Percentiles rank a stretch among this genome's conserved stretches.
Evolutionary conservation across 2,888 invertebrate species (phyloP).

Genomic region (Tricholauxania praeusta): DNA sequence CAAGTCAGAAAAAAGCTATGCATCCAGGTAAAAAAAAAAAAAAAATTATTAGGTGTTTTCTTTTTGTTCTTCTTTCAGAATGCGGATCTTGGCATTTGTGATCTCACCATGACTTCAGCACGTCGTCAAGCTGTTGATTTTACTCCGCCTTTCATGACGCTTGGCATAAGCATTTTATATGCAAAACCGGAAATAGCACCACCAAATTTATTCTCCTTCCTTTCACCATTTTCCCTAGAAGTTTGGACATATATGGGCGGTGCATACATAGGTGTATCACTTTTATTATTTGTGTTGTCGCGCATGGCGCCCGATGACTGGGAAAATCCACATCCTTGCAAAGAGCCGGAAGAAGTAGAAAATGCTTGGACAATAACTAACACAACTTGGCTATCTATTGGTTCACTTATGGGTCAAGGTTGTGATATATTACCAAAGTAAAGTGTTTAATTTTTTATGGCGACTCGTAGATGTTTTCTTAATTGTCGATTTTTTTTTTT

Average conservation of each 20-base stretch:
- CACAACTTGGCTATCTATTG: constrained; percentile 93
- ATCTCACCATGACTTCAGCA: constrained; percentile 94
- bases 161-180: constrained; percentile 92
- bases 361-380: constrained; percentile 90
- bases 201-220: constrained; percentile 89
- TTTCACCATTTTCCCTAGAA: constrained; percentile 87
- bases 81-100: constrained; percentile 95
- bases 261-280: constrained; percentile 87
- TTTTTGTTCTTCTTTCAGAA: constrained; percentile 72
- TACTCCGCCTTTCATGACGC: constrained; percentile 97
- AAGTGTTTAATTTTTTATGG: constrained; percentile 45
- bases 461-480: neutral
- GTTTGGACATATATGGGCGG: constrained; percentile 94
- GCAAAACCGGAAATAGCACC: constrained; percentile 80
- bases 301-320: constrained; percentile 91
- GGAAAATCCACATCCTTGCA: constrained; percentile 94
- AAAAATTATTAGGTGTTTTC: neutral
- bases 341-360: constrained; percentile 86
- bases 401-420: constrained; percentile 92
- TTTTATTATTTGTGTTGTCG: constrained; percentile 84
- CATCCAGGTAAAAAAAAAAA: too few species aligned
- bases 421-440: constrained; percentile 93
- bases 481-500: neutral
- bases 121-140: constrained; percentile 91
- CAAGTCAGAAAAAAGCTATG: too few species aligned